Evolutionary conservation across 2,113 vertebrate species (phyloP), one percentile per base, ranked within the genome.

Genomic region (Paradisaea rubra): DNA sequence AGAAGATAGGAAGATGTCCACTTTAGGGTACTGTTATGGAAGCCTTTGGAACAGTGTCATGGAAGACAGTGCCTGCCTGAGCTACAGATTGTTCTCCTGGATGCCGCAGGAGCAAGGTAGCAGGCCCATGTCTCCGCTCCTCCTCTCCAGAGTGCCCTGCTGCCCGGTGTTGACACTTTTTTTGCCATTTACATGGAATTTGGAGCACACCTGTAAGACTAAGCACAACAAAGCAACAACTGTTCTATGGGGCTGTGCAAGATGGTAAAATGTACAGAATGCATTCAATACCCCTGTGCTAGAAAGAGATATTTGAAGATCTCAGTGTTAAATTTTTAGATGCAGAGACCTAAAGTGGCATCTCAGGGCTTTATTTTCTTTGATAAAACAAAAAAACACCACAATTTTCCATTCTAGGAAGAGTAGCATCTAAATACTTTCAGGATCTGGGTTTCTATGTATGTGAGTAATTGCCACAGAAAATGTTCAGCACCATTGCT

Each of bases 91-190:
- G 7, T 7, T 63, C 22, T 41, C 19, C 35, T 10, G 5, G 49
- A 8, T 31, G n/a, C 10, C 1, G 1, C 8, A 23, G 10, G 13
- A 71, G 18, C 11, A 53, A 15, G 8, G 7, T 4, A 37, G 22
- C 11, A 68, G 60, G 10, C 3, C 15, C 11, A 3, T 28, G 35
- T 30, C 27, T 39, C 42, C 64, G 3, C 6, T 70, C 10, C 20
- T 50, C 25, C 11, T 12, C 27, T 42, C 23, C 2, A 7, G 33
- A 63, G 24, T 25, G 13, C 10, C 17, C 68, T 45, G 8, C 9
- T 86, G 11, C 39, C 28, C 37, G 19, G 6, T 24, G 3, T 20
- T 30, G 21, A 47, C 8, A 33, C 7, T 65, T 72, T 10, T 2
- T 37, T 76, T 77, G 15, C 39, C 22, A 37, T 72, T 79, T 73